These are phyloP conservation scores for Stenurella melanura DNA, from an alignment of 2,888 invertebrate species.

Conservation along the genomic window DNA sequence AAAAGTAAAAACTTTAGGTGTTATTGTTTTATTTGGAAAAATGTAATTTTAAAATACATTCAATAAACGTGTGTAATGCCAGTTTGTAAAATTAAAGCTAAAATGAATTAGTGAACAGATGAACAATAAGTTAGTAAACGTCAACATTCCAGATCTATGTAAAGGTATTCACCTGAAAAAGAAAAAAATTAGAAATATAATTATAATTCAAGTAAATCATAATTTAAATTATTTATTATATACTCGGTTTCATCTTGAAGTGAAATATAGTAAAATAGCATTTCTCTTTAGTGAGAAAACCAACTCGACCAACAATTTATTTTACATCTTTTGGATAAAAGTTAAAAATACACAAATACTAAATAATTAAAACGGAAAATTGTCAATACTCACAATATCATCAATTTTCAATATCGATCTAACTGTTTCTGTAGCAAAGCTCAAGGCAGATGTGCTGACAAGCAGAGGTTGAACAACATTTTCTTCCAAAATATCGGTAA, in stretches of 20 bases:
- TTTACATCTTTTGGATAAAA: background rate
- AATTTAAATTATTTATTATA: no score
- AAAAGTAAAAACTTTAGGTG: conserved; percentile 16
- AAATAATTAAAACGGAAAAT: background rate
- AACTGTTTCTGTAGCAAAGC: conserved; percentile 96
- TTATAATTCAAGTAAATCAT: background rate
- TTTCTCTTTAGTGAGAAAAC: no score
- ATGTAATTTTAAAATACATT: conserved; percentile 29
- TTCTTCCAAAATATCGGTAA: conserved; percentile 97
- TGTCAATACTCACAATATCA: conserved; percentile 88
- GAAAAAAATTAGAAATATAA: conserved; percentile 43
- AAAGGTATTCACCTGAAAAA: conserved; percentile 76
- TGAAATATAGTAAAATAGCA: no score
- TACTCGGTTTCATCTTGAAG: no score
- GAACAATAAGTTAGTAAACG: conserved; percentile 31
- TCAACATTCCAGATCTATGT: conserved; percentile 67
- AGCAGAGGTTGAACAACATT: conserved; percentile 98
- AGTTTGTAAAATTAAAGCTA: conserved; percentile 30
- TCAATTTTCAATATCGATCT: conserved; percentile 99
- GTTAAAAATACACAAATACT: conserved; percentile 6
- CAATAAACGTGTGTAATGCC: background rate
- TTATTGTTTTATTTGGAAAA: conserved; percentile 36
- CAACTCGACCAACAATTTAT: no score
- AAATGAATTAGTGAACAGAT: conserved; percentile 26
- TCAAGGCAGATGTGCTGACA: conserved; percentile 95